A percentile compares a stretch with the other conserved stretches of the same genome.
Evolutionary conservation across 2,888 invertebrate genomes (phyloP).

Genomic region (Drosophila multiciliata): DNA sequence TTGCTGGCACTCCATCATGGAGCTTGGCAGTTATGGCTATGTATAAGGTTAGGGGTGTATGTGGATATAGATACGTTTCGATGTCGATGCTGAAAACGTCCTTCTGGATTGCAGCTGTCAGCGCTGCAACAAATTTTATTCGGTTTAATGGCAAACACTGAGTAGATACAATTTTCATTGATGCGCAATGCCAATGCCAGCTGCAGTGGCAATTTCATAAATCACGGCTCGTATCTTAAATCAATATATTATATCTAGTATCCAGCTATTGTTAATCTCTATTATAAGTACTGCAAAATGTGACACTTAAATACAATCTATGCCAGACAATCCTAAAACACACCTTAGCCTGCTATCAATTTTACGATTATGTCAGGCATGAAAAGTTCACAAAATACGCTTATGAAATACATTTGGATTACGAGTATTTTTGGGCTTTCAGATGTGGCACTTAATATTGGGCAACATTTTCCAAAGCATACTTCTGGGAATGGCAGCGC

Average conservation of each 20-base stretch:
- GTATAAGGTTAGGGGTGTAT: conserved; percentile 9
- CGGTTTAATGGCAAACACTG: conserved; percentile 38
- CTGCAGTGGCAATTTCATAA: conserved; percentile 63
- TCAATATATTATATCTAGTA: conserved; percentile 9
- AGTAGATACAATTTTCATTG: conserved; percentile 39
- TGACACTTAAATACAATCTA: conserved; percentile 12
- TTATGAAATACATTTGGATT: conserved; percentile 26
- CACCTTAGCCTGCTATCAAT: conserved; percentile 30
- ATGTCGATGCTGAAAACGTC: conserved; percentile 58
- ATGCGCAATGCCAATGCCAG: conserved; percentile 48
- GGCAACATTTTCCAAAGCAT: conserved; percentile 31
- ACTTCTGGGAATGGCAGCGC: conserved; percentile 12
- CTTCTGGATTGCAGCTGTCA: conserved; percentile 72
- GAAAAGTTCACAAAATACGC: conserved; percentile 9
- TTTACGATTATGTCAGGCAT: conserved; percentile 57
- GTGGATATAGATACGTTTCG: conserved; percentile 6
- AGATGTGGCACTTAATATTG: conserved; percentile 35
- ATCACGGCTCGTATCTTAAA: conserved; percentile 50
- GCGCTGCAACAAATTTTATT: conserved; percentile 51
- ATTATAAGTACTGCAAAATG: conserved; percentile 27
- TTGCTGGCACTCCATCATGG: conserved; percentile 65
- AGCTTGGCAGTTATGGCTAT: conserved; percentile 63
- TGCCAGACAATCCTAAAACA: background rate
- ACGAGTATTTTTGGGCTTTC: conserved; percentile 11
- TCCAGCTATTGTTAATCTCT: conserved; percentile 47